Conservation (phyloP, 2,888 invertebrate genomes). For the Drosophila limbata region DNA sequence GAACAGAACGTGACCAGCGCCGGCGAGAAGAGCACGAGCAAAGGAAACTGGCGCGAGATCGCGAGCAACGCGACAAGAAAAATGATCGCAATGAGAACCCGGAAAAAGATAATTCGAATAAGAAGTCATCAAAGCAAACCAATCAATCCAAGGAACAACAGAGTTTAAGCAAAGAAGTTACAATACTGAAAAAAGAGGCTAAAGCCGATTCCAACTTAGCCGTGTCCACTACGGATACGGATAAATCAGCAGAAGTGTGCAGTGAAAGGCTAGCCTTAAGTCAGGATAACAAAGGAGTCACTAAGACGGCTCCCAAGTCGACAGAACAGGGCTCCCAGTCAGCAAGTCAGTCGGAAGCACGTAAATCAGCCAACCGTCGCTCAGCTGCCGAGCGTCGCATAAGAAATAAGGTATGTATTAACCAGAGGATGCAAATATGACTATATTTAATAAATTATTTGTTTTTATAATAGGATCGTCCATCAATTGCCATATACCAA, state of each 20-base stretch:
- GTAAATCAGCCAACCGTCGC: conserved; percentile 45
- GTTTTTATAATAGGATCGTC: conserved; percentile 89
- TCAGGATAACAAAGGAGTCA: conserved; percentile 13
- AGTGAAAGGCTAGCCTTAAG: conserved; percentile 4
- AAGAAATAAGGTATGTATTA: conserved; percentile 82
- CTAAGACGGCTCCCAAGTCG: neutral
- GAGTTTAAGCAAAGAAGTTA: conserved; percentile 73
- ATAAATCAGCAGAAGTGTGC: conserved; percentile 12
- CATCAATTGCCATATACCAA: conserved; percentile 95
- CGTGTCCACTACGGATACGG: conserved; percentile 1
- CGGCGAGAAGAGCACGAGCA: conserved; percentile 85
- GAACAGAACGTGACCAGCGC: conserved; percentile 82
- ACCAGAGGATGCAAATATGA: too few species aligned
- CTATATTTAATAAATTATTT: neutral
- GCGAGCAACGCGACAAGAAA: conserved; percentile 56
- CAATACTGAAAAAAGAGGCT: conserved; percentile 73
- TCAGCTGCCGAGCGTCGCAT: conserved; percentile 81
- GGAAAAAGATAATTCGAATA: conserved; percentile 29
- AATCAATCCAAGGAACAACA: conserved; percentile 51
- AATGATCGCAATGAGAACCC: conserved; percentile 19
- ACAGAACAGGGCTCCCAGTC: neutral
- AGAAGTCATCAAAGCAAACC: conserved; percentile 31
- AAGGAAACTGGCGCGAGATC: conserved; percentile 64
- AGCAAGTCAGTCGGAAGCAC: conserved; percentile 9
- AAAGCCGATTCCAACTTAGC: conserved; percentile 15